These are phyloP conservation scores for Xenopus laevis DNA, from an alignment of 2,113 vertebrate genomes.

Conservation along the genomic window DNA sequence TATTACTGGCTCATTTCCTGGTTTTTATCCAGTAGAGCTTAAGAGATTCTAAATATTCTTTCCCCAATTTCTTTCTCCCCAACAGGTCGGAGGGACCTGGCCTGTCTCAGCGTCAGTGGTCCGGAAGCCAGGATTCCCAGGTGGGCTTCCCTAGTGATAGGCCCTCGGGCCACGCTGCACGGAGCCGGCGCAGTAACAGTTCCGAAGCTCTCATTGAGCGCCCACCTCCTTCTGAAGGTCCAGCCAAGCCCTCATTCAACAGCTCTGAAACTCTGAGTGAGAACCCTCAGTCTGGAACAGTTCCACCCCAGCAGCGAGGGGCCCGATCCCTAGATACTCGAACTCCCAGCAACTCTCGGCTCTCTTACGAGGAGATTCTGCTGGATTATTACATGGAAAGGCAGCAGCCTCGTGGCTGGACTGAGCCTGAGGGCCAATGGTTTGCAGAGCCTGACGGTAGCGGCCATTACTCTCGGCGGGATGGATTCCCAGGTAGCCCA, in stretches of 20 bases:
- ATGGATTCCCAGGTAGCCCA: conserved; percentile 52
- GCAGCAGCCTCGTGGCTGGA: conserved; percentile 52
- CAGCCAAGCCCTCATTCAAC: conserved; percentile 65
- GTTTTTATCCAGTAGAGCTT: too few species aligned
- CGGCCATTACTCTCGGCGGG: conserved; percentile 60
- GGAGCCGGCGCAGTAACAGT: conserved; percentile 74
- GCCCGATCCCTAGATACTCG: conserved; percentile 53
- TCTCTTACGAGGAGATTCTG: conserved; percentile 70
- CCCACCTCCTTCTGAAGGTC: conserved; percentile 53
- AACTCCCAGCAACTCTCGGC: conserved; percentile 47
- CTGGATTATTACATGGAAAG: conserved; percentile 77
- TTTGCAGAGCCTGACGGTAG: conserved; percentile 61
- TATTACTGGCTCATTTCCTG: too few species aligned
- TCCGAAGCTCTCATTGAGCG: conserved; percentile 71
- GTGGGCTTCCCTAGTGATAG: conserved; percentile 59
- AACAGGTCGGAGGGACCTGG: conserved; percentile 51
- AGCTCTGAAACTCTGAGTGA: conserved; percentile 81
- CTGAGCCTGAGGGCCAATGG: conserved; percentile 50
- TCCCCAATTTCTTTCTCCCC: not conserved
- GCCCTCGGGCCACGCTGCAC: conserved; percentile 67
- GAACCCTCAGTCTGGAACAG: conserved; percentile 62
- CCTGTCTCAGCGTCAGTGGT: conserved; percentile 67
- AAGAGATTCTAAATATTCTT: too few species aligned
- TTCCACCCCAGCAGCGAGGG: conserved; percentile 47
- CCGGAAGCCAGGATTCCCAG: conserved; percentile 75